These are phyloP conservation scores for Eulemur mongoz DNA, from an alignment of 2,797 vertebrate genomes.

Conservation along the genomic window DNA sequence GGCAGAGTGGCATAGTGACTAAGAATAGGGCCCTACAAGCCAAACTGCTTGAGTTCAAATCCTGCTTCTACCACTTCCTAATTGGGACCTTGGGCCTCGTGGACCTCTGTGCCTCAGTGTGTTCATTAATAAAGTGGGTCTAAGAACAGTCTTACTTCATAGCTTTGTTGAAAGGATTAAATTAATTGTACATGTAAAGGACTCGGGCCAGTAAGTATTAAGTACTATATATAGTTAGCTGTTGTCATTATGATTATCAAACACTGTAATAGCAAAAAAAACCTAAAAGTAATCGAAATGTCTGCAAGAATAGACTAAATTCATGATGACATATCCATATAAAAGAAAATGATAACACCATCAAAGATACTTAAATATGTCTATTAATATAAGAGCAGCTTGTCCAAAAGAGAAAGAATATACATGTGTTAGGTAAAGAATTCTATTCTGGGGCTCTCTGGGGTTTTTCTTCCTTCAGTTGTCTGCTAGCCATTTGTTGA, in stretches of 20 bases:
- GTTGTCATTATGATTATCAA: neutral
- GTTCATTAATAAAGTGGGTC: neutral
- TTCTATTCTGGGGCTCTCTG: neutral
- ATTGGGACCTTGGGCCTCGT: neutral
- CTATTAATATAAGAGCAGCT: neutral
- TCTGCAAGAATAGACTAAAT: neutral
- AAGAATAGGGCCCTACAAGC: neutral
- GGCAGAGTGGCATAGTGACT: neutral
- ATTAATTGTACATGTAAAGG: neutral
- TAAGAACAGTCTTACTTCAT: neutral
- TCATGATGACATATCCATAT: neutral
- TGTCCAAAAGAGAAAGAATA: neutral
- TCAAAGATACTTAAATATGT: neutral
- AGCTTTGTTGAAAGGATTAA: neutral
- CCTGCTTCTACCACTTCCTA: neutral
- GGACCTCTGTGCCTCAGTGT: neutral
- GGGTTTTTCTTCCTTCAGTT: neutral
- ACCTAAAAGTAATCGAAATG: slow-evolving; percentile 25
- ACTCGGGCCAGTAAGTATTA: neutral
- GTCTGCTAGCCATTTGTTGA: neutral
- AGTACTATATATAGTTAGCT: neutral
- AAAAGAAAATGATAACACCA: neutral
- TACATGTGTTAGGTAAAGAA: neutral
- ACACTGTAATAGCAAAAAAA: neutral
- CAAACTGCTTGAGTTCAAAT: neutral